Percentiles rank a stretch among this genome's conserved stretches.
These are phyloP conservation scores for Nannoperca obscura DNA, from an alignment of 2,797 vertebrate genomes.

Conservation along the genomic window DNA sequence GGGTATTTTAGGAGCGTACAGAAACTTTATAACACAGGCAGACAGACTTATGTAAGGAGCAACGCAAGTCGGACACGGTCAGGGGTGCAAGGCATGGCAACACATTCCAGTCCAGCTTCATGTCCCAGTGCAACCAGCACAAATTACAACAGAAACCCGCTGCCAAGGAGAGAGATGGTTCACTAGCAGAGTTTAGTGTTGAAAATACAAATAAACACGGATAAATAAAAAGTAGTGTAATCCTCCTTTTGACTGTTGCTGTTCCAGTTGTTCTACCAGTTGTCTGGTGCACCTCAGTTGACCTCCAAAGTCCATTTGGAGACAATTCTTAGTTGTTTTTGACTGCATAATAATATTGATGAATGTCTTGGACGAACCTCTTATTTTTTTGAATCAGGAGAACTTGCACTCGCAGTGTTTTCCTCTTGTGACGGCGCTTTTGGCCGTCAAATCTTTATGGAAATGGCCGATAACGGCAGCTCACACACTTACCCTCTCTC, in stretches of 20 bases:
- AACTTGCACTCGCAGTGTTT: not conserved
- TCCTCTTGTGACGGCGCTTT: constrained; percentile 7
- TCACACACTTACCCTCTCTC: constrained; percentile 43
- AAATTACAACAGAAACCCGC: constrained; percentile 18
- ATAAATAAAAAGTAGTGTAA: not conserved
- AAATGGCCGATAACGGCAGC: constrained; percentile 48
- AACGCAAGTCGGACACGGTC: constrained; percentile 52
- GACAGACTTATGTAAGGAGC: constrained; percentile 72
- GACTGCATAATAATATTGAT: not conserved
- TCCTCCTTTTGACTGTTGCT: not conserved
- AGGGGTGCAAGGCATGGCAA: constrained; percentile 52
- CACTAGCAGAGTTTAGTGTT: not conserved
- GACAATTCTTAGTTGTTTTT: not conserved
- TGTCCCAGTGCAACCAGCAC: constrained; percentile 35
- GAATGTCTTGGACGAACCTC: constrained; percentile 12
- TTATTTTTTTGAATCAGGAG: constrained; percentile 24
- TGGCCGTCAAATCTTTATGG: constrained; percentile 43
- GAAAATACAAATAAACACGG: constrained; percentile 8
- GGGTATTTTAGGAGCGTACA: constrained; percentile 73
- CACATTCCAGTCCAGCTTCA: constrained; percentile 51
- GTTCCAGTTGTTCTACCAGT: constrained; percentile 3
- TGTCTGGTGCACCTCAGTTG: not conserved
- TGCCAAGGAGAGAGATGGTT: constrained; percentile 1
- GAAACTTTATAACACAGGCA: constrained; percentile 72
- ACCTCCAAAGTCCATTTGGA: not conserved